Evolutionary conservation across 2,797 vertebrate genomes (phyloP).

Genomic region (Acropternis orthonyx): DNA sequence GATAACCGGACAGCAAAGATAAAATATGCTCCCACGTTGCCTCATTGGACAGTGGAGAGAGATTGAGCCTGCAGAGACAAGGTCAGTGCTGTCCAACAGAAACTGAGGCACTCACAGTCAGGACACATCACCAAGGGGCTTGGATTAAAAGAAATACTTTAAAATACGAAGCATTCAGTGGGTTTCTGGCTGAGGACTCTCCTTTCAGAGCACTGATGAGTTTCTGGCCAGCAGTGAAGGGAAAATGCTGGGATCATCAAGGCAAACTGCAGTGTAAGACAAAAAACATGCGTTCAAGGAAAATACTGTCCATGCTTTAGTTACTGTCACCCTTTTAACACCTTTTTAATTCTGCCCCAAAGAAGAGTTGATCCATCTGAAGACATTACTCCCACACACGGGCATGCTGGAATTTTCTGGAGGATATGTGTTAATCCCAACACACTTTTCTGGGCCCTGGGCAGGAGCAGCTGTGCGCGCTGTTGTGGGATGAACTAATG

Average conservation of each 20-base stretch:
- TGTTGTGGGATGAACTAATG: not conserved
- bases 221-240: not conserved
- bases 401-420: not conserved
- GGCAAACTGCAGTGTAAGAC: not conserved
- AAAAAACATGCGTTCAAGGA: not conserved
- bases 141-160: not conserved
- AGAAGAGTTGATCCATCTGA: not conserved
- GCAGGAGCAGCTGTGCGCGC: not conserved
- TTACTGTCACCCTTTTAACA: not conserved
- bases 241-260: not conserved
- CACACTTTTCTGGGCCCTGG: not conserved
- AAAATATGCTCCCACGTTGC: not conserved
- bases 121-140: not conserved
- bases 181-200: not conserved
- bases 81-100: not conserved
- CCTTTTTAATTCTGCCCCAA: not conserved
- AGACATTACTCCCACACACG: not conserved
- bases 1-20: slow-evolving; percentile 23
- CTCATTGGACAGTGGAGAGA: not conserved
- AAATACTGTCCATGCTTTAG: not conserved
- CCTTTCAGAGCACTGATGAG: not conserved
- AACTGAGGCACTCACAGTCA: not conserved
- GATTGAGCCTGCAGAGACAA: not conserved
- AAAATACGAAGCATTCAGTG: not conserved
- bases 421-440: not conserved